Conservation (phyloP, 2,888 invertebrate species). For the Temnothorax rugatulus region DNA sequence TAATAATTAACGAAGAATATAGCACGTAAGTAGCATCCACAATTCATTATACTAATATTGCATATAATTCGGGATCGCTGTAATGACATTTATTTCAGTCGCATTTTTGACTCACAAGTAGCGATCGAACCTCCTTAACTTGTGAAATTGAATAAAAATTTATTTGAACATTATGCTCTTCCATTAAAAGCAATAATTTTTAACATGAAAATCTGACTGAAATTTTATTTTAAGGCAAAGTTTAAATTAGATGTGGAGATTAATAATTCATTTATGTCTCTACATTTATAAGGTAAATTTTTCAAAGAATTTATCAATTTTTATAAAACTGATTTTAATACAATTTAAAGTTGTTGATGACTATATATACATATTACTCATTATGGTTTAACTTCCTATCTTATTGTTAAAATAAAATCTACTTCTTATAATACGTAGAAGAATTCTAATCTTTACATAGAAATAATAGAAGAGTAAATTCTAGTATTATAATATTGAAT, state of each 20-base stretch:
- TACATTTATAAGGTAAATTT: neutral
- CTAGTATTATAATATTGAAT: neutral
- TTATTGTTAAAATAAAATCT: neutral
- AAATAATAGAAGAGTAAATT: constrained; percentile 1
- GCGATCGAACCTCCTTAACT: neutral
- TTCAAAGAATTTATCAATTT: neutral
- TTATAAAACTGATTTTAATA: neutral
- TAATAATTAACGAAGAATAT: no score
- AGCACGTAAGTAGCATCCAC: no score
- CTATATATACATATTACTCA: neutral
- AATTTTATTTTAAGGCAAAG: neutral
- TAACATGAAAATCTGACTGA: neutral
- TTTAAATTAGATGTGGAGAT: neutral
- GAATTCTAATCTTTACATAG: neutral
- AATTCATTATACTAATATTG: no score
- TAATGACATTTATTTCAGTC: no score
- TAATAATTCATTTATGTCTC: neutral
- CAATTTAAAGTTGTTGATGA: neutral
- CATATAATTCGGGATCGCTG: no score
- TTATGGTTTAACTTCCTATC: neutral
- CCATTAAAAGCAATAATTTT: neutral
- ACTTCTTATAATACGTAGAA: neutral
- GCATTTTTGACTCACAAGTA: no score
- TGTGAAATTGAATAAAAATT: constrained; percentile 14
- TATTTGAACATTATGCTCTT: neutral